Conservation (phyloP, 1,140 invertebrate genomes). For the Drosophila melanogaster region DNA sequence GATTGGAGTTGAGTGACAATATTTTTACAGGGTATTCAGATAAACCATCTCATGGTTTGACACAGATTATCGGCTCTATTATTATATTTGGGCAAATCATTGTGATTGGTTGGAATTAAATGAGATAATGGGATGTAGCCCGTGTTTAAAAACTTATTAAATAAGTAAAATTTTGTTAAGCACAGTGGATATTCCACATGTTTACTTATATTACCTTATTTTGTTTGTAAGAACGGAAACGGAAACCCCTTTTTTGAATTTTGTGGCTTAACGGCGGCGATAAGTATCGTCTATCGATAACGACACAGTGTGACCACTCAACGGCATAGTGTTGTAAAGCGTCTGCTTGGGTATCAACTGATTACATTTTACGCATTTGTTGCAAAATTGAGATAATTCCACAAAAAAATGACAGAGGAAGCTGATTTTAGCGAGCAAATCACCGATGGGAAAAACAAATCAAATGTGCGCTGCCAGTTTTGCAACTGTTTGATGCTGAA, state of each 20-base stretch:
- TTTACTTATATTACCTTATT: too few species aligned
- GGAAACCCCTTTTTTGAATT: not conserved
- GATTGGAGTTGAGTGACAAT: not conserved
- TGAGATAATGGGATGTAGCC: too few species aligned
- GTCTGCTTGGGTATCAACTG: not conserved
- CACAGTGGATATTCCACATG: too few species aligned
- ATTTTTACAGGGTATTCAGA: not conserved
- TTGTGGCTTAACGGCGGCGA: not conserved
- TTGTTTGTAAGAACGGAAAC: not conserved
- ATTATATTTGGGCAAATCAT: too few species aligned
- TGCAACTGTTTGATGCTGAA: conserved; percentile 91
- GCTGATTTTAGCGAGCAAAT: conserved; percentile 85
- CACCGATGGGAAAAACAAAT: conserved; percentile 88
- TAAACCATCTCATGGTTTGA: not conserved
- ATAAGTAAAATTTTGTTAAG: too few species aligned
- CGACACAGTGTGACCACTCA: not conserved
- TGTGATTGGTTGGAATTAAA: too few species aligned
- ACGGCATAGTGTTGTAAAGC: not conserved
- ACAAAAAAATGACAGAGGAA: conserved; percentile 69
- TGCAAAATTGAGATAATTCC: not conserved
- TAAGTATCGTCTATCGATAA: conserved; percentile 7
- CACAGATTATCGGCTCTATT: too few species aligned
- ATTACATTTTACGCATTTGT: not conserved
- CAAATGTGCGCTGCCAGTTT: conserved; percentile 88
- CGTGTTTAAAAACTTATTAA: too few species aligned